Conservation (phyloP, 2,888 invertebrate genomes). For the Frankliniella intonsa region DNA sequence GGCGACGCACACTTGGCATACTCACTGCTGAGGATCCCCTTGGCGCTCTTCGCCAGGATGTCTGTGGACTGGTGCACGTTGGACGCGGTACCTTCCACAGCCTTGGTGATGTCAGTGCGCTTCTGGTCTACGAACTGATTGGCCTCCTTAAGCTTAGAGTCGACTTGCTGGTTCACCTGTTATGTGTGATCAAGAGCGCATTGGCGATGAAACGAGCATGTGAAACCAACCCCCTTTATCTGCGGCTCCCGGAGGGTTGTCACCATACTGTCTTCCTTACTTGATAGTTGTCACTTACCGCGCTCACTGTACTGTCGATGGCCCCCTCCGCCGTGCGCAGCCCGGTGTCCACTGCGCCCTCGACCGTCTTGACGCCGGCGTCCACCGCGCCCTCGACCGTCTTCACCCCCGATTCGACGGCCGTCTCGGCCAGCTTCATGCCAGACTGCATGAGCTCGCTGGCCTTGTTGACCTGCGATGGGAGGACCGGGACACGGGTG, state of each 20-base stretch:
- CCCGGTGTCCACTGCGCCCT: slow-evolving; percentile 50
- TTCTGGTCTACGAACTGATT: slow-evolving; percentile 60
- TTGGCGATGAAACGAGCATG: no score
- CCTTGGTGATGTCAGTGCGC: slow-evolving; percentile 42
- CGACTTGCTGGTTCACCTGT: slow-evolving; percentile 51
- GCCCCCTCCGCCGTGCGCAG: slow-evolving; percentile 47
- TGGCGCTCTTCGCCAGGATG: slow-evolving; percentile 51
- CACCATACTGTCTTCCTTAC: no score
- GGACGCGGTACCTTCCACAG: slow-evolving; percentile 44
- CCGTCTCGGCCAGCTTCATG: slow-evolving; percentile 48
- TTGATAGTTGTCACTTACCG: background rate
- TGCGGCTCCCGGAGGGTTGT: no score
- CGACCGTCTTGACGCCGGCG: slow-evolving; percentile 52
- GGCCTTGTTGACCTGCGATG: slow-evolving; percentile 46
- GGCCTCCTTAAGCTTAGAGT: slow-evolving; percentile 59
- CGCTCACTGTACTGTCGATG: background rate
- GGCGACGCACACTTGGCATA: background rate
- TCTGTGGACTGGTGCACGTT: slow-evolving; percentile 50
- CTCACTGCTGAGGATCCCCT: slow-evolving; percentile 45
- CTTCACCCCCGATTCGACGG: slow-evolving; percentile 50
- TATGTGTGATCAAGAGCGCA: background rate
- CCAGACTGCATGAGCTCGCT: slow-evolving; percentile 44
- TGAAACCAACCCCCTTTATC: no score
- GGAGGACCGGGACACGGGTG: no score
- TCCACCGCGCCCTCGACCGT: slow-evolving; percentile 48